Base-by-base conservation (phyloP, 2,888 invertebrate species). In the Zeuzera pyrina region DNA sequence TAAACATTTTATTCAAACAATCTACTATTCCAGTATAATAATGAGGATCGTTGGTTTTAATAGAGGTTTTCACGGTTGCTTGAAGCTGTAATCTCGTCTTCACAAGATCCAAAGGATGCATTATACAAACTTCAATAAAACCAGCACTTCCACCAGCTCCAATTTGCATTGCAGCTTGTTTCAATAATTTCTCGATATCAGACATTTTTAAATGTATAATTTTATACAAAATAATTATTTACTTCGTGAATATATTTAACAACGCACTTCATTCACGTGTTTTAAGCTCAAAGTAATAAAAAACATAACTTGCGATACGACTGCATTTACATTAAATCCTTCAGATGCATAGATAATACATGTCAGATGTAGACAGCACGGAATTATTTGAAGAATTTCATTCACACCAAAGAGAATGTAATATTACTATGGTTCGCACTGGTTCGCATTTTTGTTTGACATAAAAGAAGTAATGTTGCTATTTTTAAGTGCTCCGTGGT, bases 41-140 rank as follows among this genome's bases (percentile, higher is more conserved):
- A 41, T 85, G 73, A 24, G 87, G 86, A 55, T 88, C 87, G 35
- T 79, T 57, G 35, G 44, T 51, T 30, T 49, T 49, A 16, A 53
- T 28, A 0, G 42, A 32, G 2, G 56, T 42, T 38, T 49, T 63
- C n/a, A n/a, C n/a, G 2, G 59, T 69, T 2, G 73, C 51, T 42
- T 83, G 83, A 19, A 81, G 46, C 41, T 83, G 83, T 31, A 83
- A 40, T 47, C 97, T 86, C 1, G 97, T 97, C 79, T 97, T 97
- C 2, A 97, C 89, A 37, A 97, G 85, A 73, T 97, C 97, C 62
- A 97, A 77, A 0, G 97, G 97, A 76, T 97, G 97, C 97, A 97
- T 97, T 31, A 97, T 90, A 65, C 94, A 95, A 39, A 97, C 95
- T 86, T 97, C 97, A 29, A 96, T 88, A 71, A 97, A 95, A 66